Percentiles rank a stretch among this genome's conserved stretches.
These are phyloP conservation scores for human DNA, from an alignment of 2,113 vertebrate species.

Conservation along the genomic window DNA sequence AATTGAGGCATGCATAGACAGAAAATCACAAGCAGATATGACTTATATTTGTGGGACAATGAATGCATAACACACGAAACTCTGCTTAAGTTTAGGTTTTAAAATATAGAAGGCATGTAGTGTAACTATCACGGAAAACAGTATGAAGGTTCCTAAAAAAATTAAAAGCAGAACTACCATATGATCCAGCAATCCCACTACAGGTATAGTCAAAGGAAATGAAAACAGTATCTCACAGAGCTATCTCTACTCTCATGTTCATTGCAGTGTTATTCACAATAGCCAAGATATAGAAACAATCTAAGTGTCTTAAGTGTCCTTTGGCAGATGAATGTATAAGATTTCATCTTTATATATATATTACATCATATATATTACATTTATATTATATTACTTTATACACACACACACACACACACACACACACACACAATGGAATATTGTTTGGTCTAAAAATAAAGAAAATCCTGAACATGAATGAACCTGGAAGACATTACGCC, in stretches of 20 bases:
- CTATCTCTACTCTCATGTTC: not conserved
- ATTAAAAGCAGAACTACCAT: not conserved
- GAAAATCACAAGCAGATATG: not conserved
- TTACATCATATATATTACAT: not conserved
- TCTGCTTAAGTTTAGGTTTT: not conserved
- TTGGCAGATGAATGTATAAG: not conserved
- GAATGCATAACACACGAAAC: not conserved
- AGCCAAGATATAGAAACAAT: not conserved
- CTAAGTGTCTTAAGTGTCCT: not conserved
- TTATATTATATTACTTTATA: not conserved
- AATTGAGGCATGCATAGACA: not conserved
- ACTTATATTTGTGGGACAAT: not conserved
- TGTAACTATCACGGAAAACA: too few species aligned
- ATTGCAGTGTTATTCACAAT: not conserved
- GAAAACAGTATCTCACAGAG: too few species aligned
- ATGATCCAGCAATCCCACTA: too few species aligned
- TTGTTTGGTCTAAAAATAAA: not conserved
- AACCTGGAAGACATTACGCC: not conserved
- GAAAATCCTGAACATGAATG: not conserved
- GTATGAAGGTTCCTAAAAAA: not conserved
- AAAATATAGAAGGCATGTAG: not conserved
- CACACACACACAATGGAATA: not conserved
- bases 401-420: not conserved
- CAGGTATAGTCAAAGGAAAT: not conserved
- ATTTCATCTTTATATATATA: not conserved